Conservation (phyloP, 2,797 vertebrate species). For the Phylloscopus collybita region DNA sequence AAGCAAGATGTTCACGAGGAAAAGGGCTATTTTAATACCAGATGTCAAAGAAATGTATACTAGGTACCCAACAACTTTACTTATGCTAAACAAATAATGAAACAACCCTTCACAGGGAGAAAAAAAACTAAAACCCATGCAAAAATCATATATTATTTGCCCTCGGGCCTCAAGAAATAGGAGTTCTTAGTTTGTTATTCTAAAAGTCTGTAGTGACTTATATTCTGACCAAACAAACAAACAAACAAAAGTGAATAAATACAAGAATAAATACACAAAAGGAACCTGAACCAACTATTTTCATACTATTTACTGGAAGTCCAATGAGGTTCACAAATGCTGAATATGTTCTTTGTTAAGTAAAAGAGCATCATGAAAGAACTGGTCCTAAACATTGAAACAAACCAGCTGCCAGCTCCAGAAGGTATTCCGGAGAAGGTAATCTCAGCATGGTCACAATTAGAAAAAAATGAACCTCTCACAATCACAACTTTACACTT, state of each 20-base stretch:
- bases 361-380: not conserved
- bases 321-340: not conserved
- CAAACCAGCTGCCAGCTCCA: not conserved
- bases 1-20: not conserved
- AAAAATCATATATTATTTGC: not conserved
- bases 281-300: not conserved
- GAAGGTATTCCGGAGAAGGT: not conserved
- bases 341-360: not conserved
- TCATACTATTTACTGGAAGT: not conserved
- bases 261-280: not conserved
- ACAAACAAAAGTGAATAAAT: not conserved
- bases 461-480: not conserved
- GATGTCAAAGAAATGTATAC: not conserved
- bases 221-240: not conserved
- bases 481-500: not conserved
- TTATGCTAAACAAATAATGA: not conserved
- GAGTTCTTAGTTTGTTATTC: not conserved
- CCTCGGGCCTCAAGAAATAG: fast-evolving
- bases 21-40: not conserved
- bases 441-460: not conserved
- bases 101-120: not conserved
- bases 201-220: not conserved
- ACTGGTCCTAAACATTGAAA: not conserved
- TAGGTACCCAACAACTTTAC: not conserved
- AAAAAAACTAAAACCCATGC: not conserved